Evolutionary conservation across 2,797 vertebrate genomes (phyloP), one percentile per base, ranked within the genome.

Genomic region (Peromyscus nudipes): DNA sequence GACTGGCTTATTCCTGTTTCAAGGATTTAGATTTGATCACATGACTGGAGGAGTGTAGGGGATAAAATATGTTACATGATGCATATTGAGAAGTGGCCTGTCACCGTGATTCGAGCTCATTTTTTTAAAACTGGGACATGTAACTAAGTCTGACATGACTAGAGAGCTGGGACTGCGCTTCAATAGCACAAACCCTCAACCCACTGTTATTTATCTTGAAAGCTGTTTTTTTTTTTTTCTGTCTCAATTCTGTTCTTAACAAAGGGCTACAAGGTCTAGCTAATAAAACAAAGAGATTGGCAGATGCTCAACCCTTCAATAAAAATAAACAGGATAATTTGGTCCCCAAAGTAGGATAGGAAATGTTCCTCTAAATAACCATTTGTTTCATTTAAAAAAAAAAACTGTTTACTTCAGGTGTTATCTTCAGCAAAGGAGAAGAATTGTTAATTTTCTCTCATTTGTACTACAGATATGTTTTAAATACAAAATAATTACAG

Each of bases 341-440:
- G 84, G 37, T 7, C 23, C 71, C 71, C 37, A 65, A 52, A 95
- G 37, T 40, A 77, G 85, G 46, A 29, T 80, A 34, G n/a, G 49
- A 90, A 94, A 40, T 82, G 80, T 81, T 55, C 46, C 57, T 52
- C 64, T 62, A 80, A 89, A 77, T 80, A 93, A 57, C 9, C 37
- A 83, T 92, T 92, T 94, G 52, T 69, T 95, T 57, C 87, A 89
- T 97, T 96, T 95, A 91, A 95, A 94, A 89, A 27, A 73, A 67
- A 23, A n/a, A 21, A 81, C 10, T 79, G n/a, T 95, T 92, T 96
- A 91, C 77, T 90, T 91, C 43, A 37, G 67, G 25, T 55, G 46
- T 84, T 73, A 31, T 83, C 80, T 81, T 71, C 52, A 92, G 34
- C 73, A 96, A 94, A 79, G 21, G 77, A 81, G 67, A 95, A 91